A percentile compares a stretch with the other conserved stretches of the same genome.
phyloP scores from a whole-genome alignment of 2,888 invertebrate species.

The Drosophila prolongata region DNA sequence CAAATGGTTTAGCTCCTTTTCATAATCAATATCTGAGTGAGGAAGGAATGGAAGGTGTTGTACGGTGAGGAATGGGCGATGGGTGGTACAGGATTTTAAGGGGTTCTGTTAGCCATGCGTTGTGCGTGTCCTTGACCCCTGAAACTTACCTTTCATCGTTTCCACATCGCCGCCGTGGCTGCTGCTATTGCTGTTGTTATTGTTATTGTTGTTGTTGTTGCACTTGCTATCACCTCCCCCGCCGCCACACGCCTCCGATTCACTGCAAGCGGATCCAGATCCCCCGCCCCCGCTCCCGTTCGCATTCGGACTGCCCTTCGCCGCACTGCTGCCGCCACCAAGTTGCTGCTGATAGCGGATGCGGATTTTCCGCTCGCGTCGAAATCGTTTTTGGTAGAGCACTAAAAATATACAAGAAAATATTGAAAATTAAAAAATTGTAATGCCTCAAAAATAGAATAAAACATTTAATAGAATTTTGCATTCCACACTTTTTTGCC shows the following conservation, averaged over 20 bases:
- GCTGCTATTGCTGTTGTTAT: conserved; percentile 52
- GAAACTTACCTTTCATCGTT: conserved; percentile 64
- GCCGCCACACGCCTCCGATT: conserved; percentile 52
- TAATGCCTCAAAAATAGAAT: background rate
- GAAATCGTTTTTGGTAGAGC: conserved; percentile 94
- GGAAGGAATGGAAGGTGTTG: background rate
- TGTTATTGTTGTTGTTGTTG: conserved; percentile 46
- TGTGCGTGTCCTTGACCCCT: conserved; percentile 45
- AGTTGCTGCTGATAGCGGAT: conserved; percentile 94
- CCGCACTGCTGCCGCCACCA: conserved; percentile 87
- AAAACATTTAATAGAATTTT: too few relatives aligned
- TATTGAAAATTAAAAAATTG: too few relatives aligned
- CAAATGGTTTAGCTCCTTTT: background rate
- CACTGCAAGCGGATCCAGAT: conserved; percentile 50
- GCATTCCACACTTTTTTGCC: too few relatives aligned
- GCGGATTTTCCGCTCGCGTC: conserved; percentile 93
- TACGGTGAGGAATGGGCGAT: background rate
- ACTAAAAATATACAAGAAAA: conserved; percentile 86
- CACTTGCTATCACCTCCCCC: conserved; percentile 43
- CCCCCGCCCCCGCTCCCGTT: conserved; percentile 60
- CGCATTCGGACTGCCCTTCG: conserved; percentile 85
- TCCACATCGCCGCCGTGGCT: conserved; percentile 63
- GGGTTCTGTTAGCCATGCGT: conserved; percentile 60
- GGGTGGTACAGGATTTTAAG: conserved; percentile 10
- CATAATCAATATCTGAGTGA: background rate